Evolutionary conservation across 2,113 vertebrate species (phyloP), one percentile per base, ranked within the genome.

Genomic region (Oxygymnocypris stewartii): DNA sequence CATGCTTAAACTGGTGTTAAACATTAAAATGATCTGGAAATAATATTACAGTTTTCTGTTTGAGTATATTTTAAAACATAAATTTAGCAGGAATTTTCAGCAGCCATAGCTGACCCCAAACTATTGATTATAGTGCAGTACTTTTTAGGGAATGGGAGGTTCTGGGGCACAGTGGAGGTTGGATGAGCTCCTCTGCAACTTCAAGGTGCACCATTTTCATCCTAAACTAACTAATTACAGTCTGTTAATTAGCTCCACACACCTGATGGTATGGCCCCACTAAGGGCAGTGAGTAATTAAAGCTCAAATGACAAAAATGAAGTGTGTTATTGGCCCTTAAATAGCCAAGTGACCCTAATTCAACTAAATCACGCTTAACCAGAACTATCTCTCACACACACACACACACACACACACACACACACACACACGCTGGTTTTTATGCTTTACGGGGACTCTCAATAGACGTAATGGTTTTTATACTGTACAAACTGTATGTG

Each of bases 231-330:
- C 92, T 92, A 94, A 94, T 94, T 93, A 93, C 87, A 79, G 86
- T 84, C 89, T 93, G 92, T 93, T 94, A 94, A 94, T 95, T 92
- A 94, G 90, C 91, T 87, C 73, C 74, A 89, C 90, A 90, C 92
- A 95, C 92, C 91, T 94, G 92, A 91, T 91, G 90, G 90, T 87
- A 77, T 78, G 59, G 89, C 88, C 89, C 28, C 76, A 88, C 75
- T 67, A 1, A 90, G 84, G 87, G 87, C 90, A 85, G 42, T 82
- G 88, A 88, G 93, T 93, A 91, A 93, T 94, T 93, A 93, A 75
- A 93, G 92, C 90, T 87, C 88, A 54, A 81, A 86, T 89, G 89
- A 91, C 91, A 93, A 87, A 93, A 93, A 94, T 95, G 94, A 93
- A 89, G 88, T 91, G 85, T 88, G 90, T 91, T 91, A 93, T 91